Evolutionary conservation across 2,113 vertebrate genomes (phyloP), one percentile per base, ranked within the genome.

Genomic region (Daboia siamensis): DNA sequence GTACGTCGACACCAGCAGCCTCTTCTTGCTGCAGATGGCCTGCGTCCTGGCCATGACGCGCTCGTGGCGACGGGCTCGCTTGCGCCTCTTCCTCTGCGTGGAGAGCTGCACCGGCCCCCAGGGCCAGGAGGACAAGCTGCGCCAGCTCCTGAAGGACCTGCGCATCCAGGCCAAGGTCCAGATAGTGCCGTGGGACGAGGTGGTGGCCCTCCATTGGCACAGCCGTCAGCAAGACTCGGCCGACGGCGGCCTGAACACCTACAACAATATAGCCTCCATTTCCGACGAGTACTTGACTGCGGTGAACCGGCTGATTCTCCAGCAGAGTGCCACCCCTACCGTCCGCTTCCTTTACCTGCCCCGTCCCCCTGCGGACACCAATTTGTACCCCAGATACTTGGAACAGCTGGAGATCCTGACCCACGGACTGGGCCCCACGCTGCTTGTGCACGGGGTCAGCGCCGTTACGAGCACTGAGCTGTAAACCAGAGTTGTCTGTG

Each of bases 391-490:
- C 0, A 95, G 97, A 39, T 99, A 98, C 95, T 95, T 99, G 90
- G 97, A 95, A 92, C 98, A 99, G 94, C 97, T 99, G 93, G 98
- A 99, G 90, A 95, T 98, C 95, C 97, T 99, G 93, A 99, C 98
- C 86, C 96, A 95, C 0, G 97, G 98, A 93, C 96, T 99, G 93
- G 99, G 99, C n/a, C 99, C 99, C 87, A 99, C 98, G 0, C 96
- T 99, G 92, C 97, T 99, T 84, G 98, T 99, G 94, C 98, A 99
- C 6, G 99, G 99, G 21, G 98, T 99, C 94, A 98, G 98, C 0
- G 98, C 98, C 0, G 99, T 99, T 95, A 98, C 98, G 96, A 99
- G 98, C 96, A 99, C 98, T 10, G 98, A 99, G 96, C 98, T 99
- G 29, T 99, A 96, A 98, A 13, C 10, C 15, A 3, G 51, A 15